Evolutionary conservation across 2,888 invertebrate genomes (phyloP).

Genomic region (Chirona hameri): DNA sequence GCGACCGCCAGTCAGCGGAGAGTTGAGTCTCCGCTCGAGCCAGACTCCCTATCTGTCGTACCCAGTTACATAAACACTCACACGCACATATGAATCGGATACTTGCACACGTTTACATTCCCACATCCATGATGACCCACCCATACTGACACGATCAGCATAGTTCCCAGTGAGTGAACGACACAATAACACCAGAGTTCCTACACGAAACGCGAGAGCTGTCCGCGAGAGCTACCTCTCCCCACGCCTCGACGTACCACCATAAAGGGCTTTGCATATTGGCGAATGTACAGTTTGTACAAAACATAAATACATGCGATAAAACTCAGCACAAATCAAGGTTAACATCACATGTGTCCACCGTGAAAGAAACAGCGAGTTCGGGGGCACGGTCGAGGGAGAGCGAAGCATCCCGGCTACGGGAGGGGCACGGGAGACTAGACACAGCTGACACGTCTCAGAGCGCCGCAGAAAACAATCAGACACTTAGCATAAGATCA

Average conservation of each 20-base stretch:
- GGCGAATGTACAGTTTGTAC: conserved; percentile 27
- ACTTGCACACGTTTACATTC: background rate
- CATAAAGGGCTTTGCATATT: conserved; percentile 27
- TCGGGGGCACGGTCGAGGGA: background rate
- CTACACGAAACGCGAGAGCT: background rate
- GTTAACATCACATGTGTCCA: background rate
- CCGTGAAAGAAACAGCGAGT: background rate
- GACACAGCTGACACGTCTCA: background rate
- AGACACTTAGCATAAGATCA: conserved; percentile 27
- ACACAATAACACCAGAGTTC: background rate
- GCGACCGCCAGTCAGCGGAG: no score
- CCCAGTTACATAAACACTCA: conserved; percentile 22
- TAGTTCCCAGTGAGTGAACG: background rate
- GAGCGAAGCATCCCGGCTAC: background rate
- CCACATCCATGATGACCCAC: background rate
- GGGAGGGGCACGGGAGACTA: background rate
- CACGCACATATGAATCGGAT: background rate
- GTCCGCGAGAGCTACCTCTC: no score
- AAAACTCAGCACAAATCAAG: background rate
- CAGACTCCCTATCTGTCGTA: background rate
- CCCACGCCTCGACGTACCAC: background rate
- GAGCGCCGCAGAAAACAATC: background rate
- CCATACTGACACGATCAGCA: background rate
- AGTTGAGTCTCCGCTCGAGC: no score
- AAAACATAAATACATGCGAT: conserved; percentile 29